Conservation (phyloP, 2,888 invertebrate genomes). For the Protophormia terraenovae region DNA sequence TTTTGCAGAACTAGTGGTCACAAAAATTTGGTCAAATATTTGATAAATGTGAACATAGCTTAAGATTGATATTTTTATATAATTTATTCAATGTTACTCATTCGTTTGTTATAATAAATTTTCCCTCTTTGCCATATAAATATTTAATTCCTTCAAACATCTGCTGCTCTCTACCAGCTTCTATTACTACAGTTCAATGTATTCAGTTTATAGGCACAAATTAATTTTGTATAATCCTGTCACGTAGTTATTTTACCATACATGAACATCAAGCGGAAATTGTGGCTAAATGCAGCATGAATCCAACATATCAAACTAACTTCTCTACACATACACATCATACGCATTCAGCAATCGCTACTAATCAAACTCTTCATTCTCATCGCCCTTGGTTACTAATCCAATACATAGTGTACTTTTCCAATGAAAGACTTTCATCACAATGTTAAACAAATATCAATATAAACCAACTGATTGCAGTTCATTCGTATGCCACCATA, state of each 20-base stretch:
- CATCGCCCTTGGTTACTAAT: conserved; percentile 47
- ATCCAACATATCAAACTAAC: too few species aligned
- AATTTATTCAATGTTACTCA: not conserved
- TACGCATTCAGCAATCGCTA: not conserved
- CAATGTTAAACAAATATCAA: conserved; percentile 12
- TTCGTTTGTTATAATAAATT: not conserved
- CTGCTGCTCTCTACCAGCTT: not conserved
- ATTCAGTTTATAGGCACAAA: conserved; percentile 4
- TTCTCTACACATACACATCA: too few species aligned
- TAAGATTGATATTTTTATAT: not conserved
- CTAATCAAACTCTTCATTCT: conserved; percentile 43
- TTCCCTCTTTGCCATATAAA: not conserved
- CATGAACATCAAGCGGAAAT: conserved; percentile 42
- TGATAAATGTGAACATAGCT: too few species aligned
- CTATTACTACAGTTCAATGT: not conserved
- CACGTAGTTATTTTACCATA: conserved; percentile 40
- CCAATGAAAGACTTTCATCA: conserved; percentile 23
- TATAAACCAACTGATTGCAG: not conserved
- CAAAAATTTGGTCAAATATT: too few species aligned
- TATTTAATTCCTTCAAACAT: not conserved
- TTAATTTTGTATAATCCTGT: conserved; percentile 46
- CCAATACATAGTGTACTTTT: conserved; percentile 24
- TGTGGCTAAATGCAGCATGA: conserved; percentile 37
- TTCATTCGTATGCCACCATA: not conserved
- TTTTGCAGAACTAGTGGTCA: too few species aligned